Evolutionary conservation across 1,140 invertebrate genomes (phyloP).

Genomic region (Ganaspis sp.): DNA sequence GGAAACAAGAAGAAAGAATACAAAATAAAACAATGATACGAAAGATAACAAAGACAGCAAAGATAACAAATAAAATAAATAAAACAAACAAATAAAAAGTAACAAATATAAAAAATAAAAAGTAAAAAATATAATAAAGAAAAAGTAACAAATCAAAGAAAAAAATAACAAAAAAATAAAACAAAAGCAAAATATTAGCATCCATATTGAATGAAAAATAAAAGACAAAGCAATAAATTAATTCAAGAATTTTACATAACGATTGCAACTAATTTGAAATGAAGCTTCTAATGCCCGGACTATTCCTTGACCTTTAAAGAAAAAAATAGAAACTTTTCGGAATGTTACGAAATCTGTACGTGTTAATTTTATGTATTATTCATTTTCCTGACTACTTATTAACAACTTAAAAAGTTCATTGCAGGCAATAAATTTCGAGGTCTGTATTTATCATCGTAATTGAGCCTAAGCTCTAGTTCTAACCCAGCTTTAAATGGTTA

Average conservation of each 20-base stretch:
- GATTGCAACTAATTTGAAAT: background rate
- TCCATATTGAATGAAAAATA: too few species aligned
- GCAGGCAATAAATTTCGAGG: background rate
- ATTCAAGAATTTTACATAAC: background rate
- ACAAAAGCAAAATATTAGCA: too few species aligned
- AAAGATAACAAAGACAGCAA: too few species aligned
- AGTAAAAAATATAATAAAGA: too few species aligned
- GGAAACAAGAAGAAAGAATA: too few species aligned
- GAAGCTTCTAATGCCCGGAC: background rate
- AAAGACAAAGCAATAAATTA: too few species aligned
- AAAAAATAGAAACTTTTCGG: background rate
- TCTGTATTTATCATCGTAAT: background rate
- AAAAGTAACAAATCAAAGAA: too few species aligned
- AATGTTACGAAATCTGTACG: background rate
- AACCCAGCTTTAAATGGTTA: background rate
- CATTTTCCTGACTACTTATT: background rate
- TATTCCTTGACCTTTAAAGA: constrained; percentile 9
- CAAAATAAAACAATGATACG: too few species aligned
- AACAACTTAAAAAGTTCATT: background rate
- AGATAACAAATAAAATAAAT: too few species aligned
- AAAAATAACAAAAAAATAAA: too few species aligned
- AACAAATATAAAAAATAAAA: too few species aligned
- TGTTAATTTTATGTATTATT: constrained; percentile 11
- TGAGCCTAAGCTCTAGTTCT: constrained; percentile 10
- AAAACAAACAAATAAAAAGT: too few species aligned